Percentiles rank a stretch among this genome's conserved stretches.
Evolutionary conservation across 2,797 vertebrate species (phyloP).

Genomic region (Streptopelia turtur): DNA sequence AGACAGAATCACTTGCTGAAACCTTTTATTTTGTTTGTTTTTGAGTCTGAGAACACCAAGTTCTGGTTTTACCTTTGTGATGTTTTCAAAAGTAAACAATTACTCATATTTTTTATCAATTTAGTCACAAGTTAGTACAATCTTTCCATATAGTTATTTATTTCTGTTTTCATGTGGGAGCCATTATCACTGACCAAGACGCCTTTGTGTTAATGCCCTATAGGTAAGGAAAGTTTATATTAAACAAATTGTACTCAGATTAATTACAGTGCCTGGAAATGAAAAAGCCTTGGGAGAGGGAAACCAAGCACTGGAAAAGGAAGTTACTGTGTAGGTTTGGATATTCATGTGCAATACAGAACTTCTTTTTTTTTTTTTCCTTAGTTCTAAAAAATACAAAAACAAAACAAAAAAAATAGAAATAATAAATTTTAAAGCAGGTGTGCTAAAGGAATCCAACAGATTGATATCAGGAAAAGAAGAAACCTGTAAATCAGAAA

Average conservation of each 20-base stretch:
- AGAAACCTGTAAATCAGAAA: not conserved
- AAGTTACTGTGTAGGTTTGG: not conserved
- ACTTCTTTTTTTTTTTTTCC: not conserved
- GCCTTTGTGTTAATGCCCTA: not conserved
- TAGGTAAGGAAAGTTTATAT: not conserved
- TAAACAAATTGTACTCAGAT: not conserved
- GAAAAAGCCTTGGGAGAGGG: not conserved
- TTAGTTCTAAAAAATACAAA: not conserved
- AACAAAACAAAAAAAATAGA: not conserved
- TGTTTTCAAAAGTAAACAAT: not conserved
- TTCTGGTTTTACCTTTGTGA: not conserved
- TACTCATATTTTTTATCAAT: not conserved
- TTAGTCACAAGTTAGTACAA: not conserved
- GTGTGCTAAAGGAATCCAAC: not conserved
- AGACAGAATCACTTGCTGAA: not conserved
- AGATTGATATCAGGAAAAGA: not conserved
- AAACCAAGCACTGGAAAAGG: not conserved
- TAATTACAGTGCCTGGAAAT: not conserved
- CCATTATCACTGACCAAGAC: not conserved
- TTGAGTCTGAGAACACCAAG: not conserved
- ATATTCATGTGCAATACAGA: not conserved
- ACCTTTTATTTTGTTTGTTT: not conserved
- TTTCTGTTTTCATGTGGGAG: not conserved
- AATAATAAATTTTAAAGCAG: not conserved
- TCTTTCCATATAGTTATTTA: not conserved